Percentiles rank a stretch among this genome's conserved stretches.
These are phyloP conservation scores for Drosophila rufa DNA, from an alignment of 1,140 invertebrate species.

Conservation along the genomic window DNA sequence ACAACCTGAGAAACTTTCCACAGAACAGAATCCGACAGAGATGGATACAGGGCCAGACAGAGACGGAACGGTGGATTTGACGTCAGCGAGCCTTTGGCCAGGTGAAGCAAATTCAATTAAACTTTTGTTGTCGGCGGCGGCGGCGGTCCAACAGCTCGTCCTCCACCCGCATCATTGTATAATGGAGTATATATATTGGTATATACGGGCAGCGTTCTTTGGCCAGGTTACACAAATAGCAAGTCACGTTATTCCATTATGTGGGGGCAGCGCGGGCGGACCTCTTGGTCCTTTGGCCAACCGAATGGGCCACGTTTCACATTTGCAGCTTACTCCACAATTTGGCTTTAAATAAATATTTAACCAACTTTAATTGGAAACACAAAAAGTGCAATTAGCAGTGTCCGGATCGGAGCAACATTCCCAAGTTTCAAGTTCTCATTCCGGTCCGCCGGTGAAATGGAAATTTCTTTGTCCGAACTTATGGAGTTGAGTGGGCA, in stretches of 20 bases:
- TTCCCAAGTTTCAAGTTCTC: conserved; percentile 44
- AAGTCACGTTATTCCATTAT: conserved; percentile 60
- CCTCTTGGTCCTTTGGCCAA: conserved; percentile 9
- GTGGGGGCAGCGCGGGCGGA: background rate
- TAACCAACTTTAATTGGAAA: conserved; percentile 73
- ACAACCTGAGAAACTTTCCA: conserved; percentile 16
- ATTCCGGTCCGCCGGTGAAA: conserved; percentile 33
- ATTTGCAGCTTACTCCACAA: conserved; percentile 40
- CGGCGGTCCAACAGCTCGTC: background rate
- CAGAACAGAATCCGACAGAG: conserved; percentile 2
- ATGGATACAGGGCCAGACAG: background rate
- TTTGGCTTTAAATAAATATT: conserved; percentile 73
- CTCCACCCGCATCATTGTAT: conserved; percentile 33
- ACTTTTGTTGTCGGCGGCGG: conserved; percentile 52
- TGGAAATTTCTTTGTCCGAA: conserved; percentile 51
- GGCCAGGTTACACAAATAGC: conserved; percentile 60
- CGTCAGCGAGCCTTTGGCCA: conserved; percentile 42
- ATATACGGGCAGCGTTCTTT: conserved; percentile 6
- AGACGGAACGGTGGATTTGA: conserved; percentile 21
- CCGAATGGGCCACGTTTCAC: conserved; percentile 39
- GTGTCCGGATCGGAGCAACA: conserved; percentile 24
- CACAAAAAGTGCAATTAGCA: conserved; percentile 68
- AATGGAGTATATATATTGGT: conserved; percentile 16
- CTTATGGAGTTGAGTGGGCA: conserved; percentile 35
- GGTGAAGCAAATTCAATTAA: conserved; percentile 76